These are phyloP conservation scores for Saccostrea glomerata DNA, from an alignment of 1,140 invertebrate genomes.

Conservation along the genomic window DNA sequence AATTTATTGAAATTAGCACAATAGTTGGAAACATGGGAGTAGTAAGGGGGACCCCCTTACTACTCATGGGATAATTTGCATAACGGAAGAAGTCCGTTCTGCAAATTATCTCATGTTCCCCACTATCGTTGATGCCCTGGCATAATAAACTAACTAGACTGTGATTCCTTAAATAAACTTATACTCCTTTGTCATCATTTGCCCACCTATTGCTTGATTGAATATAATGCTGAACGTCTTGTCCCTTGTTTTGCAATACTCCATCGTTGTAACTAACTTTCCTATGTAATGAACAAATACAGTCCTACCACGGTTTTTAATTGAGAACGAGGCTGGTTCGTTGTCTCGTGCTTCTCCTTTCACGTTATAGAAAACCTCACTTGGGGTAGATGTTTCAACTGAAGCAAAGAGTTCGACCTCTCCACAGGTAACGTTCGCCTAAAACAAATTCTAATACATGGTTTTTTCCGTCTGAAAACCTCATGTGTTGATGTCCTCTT, in stretches of 20 bases:
- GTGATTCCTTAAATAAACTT: too few species aligned
- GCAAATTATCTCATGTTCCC: too few species aligned
- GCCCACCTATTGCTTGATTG: background rate
- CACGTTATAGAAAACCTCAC: slow-evolving; percentile 44
- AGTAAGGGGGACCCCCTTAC: too few species aligned
- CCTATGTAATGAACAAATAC: slow-evolving; percentile 9
- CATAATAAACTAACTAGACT: too few species aligned
- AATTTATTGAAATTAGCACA: too few species aligned
- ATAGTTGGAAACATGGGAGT: too few species aligned
- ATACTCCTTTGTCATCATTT: background rate
- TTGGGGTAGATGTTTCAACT: slow-evolving; percentile 48
- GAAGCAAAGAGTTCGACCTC: slow-evolving; percentile 49
- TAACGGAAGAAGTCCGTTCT: too few species aligned
- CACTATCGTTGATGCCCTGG: too few species aligned
- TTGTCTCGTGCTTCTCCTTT: background rate
- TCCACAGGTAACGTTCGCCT: slow-evolving; percentile 47
- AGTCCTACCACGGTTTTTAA: background rate
- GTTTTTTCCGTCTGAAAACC: too few species aligned
- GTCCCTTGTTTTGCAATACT: background rate
- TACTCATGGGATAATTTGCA: too few species aligned
- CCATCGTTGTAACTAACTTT: background rate
- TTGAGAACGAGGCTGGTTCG: background rate
- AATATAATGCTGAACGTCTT: background rate
- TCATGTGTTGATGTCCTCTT: too few species aligned
- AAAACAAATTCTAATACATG: background rate